A percentile compares a stretch with the other conserved stretches of the same genome.
Evolutionary conservation across 2,113 vertebrate species (phyloP).

Genomic region (Gymnorhina tibicen): DNA sequence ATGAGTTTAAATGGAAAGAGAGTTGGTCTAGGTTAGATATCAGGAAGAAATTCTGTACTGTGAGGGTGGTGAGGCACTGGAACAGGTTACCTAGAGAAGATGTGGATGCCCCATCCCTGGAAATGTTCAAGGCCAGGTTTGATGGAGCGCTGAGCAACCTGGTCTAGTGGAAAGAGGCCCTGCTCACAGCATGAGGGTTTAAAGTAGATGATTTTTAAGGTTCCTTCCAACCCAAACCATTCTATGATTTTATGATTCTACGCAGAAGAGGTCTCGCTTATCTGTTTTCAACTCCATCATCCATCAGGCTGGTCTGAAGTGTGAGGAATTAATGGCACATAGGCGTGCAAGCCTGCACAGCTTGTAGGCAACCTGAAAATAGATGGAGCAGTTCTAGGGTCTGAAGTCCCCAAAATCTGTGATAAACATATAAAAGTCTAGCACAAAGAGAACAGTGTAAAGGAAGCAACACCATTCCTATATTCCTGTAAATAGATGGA

Average conservation of each 20-base stretch:
- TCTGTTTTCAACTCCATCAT: not conserved
- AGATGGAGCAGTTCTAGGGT: not conserved
- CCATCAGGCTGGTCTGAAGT: not conserved
- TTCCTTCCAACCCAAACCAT: not conserved
- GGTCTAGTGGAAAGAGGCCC: not conserved
- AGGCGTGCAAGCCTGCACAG: not conserved
- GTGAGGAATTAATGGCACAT: not conserved
- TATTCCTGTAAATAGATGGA: not conserved
- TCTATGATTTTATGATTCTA: not conserved
- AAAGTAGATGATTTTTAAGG: not conserved
- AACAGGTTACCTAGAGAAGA: not conserved
- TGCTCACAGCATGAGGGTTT: not conserved
- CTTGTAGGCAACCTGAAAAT: not conserved
- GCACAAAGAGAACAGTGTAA: not conserved
- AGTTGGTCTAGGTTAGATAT: not conserved
- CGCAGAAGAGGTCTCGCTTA: fast-evolving
- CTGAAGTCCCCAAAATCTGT: not conserved
- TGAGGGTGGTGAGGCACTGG: not conserved
- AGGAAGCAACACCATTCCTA: not conserved
- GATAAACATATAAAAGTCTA: not conserved
- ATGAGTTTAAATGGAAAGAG: not conserved
- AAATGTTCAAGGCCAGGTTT: not conserved
- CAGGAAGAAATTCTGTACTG: not conserved
- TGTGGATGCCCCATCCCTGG: not conserved
- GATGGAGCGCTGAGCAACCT: not conserved